Base-by-base conservation (phyloP, 2,797 vertebrate genomes). In the Telmatherina bonti region DNA sequence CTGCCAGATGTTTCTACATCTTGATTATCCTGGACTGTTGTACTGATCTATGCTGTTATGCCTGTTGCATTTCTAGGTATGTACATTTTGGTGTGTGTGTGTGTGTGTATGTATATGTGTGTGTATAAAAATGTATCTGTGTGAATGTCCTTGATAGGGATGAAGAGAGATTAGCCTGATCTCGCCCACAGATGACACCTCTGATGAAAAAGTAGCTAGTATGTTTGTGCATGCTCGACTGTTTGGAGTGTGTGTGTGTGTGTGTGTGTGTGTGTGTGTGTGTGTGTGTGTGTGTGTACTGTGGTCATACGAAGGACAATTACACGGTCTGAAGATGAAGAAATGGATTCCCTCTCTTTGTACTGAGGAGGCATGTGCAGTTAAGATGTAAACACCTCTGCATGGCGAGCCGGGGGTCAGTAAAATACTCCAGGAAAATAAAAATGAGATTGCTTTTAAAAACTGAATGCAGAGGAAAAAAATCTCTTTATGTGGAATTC, bases 151-250 rank as follows among this genome's bases (percentile, higher is more conserved):
- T 84, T 88, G 80, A 70, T 76, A 62, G 0, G 31, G 80, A 62
- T 67, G 71, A 60, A 84, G 66, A 72, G 68, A 84, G 78, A 87
- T 83, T 75, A 72, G 76, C 79, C 62, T 74, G 74, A 85, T 84
- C 70, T 67, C 38, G 51, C 73, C 61, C 16, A 35, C 38, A 77
- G 77, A 87, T 89, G 81, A 36, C 83, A 77, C 47, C 49, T 82
- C 72, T 66, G 71, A 86, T 83, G 76, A 78, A 78, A 83, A 74
- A 71, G 64, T 69, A 31, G 31, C 1, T 31, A 31, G 31, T 8
- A 31, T 31, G 1, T 6, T 10, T 36, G 35, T 36, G 35, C 35
- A 36, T 36, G 35, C 35, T 36, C 11, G 7, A 52, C 7, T 36
- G 35, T 36, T n/a, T n/a, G n/a, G n/a, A n/a, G 35, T 36, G 35